Evolutionary conservation across 2,113 vertebrate species (phyloP).

Genomic region (Tychaedon coryphoeus): DNA sequence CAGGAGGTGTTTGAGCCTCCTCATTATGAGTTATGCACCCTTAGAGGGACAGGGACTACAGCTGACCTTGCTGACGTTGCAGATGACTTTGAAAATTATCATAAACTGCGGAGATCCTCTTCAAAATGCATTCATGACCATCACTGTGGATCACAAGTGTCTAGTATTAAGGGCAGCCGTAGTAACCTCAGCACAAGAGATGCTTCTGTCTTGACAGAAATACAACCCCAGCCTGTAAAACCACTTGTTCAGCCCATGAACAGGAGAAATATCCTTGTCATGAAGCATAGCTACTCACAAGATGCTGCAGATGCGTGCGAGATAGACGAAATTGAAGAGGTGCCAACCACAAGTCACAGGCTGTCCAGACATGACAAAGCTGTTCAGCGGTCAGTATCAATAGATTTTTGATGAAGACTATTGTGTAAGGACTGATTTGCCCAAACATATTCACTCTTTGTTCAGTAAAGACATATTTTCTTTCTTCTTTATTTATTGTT

Average conservation of each 20-base stretch:
- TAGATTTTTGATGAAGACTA: conserved; percentile 86
- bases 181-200: conserved; percentile 91
- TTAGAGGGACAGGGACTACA: conserved; percentile 83
- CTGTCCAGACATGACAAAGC: conserved; percentile 95
- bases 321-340: conserved; percentile 95
- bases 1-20: conserved; percentile 98
- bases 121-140: conserved; percentile 96
- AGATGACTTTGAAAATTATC: conserved; percentile 95
- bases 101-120: conserved; percentile 91
- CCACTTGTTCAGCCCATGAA: conserved; percentile 84
- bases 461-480: not conserved
- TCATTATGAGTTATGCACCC: conserved; percentile 94
- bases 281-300: conserved; percentile 99
- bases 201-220: conserved; percentile 85
- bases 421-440: conserved; percentile 64
- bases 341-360: conserved; percentile 97
- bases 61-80: conserved; percentile 91
- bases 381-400: conserved; percentile 99
- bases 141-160: conserved; percentile 94
- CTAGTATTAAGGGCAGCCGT: conserved; percentile 89
- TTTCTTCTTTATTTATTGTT: conserved; percentile 17
- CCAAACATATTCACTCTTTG: conserved; percentile 33
- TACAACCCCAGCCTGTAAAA: conserved; percentile 86
- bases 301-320: conserved; percentile 90
- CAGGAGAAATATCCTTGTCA: conserved; percentile 94